A percentile compares a stretch with the other conserved stretches of the same genome.
Conservation (phyloP, 2,888 invertebrate genomes). For the Spodoptera littoralis region DNA sequence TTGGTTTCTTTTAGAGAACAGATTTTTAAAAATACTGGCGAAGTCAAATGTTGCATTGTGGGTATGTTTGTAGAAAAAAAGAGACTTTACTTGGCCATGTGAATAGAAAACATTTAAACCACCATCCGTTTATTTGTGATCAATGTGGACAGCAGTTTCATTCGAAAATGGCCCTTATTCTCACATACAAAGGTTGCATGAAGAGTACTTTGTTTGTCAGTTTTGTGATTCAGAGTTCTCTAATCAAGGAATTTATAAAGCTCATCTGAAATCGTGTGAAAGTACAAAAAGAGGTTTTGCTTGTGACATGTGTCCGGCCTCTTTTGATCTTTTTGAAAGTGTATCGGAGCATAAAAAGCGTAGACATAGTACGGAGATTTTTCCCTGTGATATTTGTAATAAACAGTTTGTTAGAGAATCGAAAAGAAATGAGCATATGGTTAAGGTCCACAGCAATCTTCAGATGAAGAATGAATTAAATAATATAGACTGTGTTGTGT, state of each 20-base stretch:
- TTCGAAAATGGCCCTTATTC: conserved; percentile 63
- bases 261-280: conserved; percentile 63
- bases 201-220: conserved; percentile 62
- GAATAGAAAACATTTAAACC: conserved; percentile 71
- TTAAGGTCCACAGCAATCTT: conserved; percentile 65
- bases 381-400: conserved; percentile 67
- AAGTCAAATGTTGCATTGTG: conserved; percentile 69
- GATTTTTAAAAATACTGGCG: conserved; percentile 56
- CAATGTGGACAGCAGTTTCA: conserved; percentile 71
- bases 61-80: conserved; percentile 67
- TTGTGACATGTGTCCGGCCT: conserved; percentile 66
- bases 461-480: conserved; percentile 58
- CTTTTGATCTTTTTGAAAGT: conserved; percentile 62
- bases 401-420: conserved; percentile 49
- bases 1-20: conserved; percentile 69
- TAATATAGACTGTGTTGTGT: conserved; percentile 32
- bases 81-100: conserved; percentile 69
- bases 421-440: conserved; percentile 64
- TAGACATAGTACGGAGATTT: conserved; percentile 61
- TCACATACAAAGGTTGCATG: conserved; percentile 66
- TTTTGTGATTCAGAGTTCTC: conserved; percentile 68
- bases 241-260: conserved; percentile 53
- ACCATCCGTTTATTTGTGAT: conserved; percentile 70
- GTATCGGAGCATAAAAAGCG: conserved; percentile 58
- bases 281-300: conserved; percentile 49